Evolutionary conservation across 2,888 invertebrate genomes (phyloP), one percentile per base, ranked within the genome.

Genomic region (Melanostoma scalare): DNA sequence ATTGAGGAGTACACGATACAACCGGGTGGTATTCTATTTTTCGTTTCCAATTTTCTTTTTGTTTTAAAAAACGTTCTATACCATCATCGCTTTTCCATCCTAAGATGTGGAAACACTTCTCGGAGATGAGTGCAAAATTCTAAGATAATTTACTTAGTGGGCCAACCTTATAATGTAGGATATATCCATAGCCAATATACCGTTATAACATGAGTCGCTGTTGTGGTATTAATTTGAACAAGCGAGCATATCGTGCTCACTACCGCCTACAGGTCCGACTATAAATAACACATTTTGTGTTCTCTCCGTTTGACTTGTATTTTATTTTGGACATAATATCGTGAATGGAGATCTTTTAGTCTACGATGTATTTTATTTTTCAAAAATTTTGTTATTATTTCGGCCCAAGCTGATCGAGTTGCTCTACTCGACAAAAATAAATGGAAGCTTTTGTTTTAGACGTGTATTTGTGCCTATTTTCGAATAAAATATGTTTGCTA

Each of bases 321-420:
- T 74, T 84, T 75, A 67, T 84, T 79, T 82, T 82, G 82, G 82
- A 82, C 71, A 77, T 63, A 78, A 38, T 79, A 80, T 69, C 58
- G 61, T 79, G 74, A 74, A 84, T 67, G 58, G 65, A 63, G 69
- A 79, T 79, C 50, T 67, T 48, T 63, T 56, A 53, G 60, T 71
- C 50, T 50, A 48, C 42, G 71, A 42, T 68, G 42, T 48, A 67
- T 50, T 67, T 58, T 10, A 20, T 20, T 56, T 67, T 72, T 48
- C 35, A 44, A 56, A 53, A 33, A 33, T 44, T 61, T 74, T 44
- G 10, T 53, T 40, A 61, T 55, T 53, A 80, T 75, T 75, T 52
- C 30, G 65, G 35, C 48, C 65, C 35, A 38, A 46, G 44, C 42
- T 38, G 63, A 80, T 81, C 67, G 44, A 61, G 72, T 76, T 73